Percentiles rank a stretch among this genome's conserved stretches.
Conservation (phyloP, 2,113 vertebrate species). For the Ploceus nigricollis region DNA sequence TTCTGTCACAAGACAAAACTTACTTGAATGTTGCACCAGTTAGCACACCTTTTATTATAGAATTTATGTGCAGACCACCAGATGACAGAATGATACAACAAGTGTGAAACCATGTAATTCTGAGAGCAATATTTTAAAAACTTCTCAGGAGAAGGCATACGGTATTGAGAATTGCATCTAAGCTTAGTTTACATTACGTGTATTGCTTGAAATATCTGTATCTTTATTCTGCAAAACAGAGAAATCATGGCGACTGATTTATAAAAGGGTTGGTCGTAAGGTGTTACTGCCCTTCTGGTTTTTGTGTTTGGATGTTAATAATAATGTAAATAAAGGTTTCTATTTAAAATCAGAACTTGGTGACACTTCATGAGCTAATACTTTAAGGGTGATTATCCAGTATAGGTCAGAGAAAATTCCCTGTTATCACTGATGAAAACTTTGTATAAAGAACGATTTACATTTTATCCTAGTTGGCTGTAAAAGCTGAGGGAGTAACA, state of each 20-base stretch:
- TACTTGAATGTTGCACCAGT: slow-evolving; percentile 32
- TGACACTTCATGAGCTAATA: background rate
- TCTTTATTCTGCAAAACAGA: slow-evolving; percentile 60
- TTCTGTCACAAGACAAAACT: background rate
- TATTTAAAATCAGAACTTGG: slow-evolving; percentile 84
- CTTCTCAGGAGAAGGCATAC: slow-evolving; percentile 75
- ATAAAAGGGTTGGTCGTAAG: slow-evolving; percentile 79
- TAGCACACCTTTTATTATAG: slow-evolving; percentile 41
- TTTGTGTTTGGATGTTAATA: slow-evolving; percentile 86
- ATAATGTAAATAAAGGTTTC: slow-evolving; percentile 98
- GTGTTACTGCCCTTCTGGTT: slow-evolving; percentile 77
- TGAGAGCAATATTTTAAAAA: slow-evolving; percentile 74
- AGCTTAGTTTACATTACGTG: slow-evolving; percentile 68
- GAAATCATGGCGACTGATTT: slow-evolving; percentile 45
- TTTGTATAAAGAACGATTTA: background rate
- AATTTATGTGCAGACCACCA: slow-evolving; percentile 23
- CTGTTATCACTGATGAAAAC: background rate
- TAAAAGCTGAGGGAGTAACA: background rate
- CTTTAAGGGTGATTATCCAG: background rate
- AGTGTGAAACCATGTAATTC: slow-evolving; percentile 57
- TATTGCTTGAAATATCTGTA: slow-evolving; percentile 60
- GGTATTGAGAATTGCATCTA: slow-evolving; percentile 67
- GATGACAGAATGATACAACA: slow-evolving; percentile 39
- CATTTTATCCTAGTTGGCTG: background rate
- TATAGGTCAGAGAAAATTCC: background rate